Conservation (phyloP, 2,797 vertebrate genomes). For the Labeo calbasu region DNA sequence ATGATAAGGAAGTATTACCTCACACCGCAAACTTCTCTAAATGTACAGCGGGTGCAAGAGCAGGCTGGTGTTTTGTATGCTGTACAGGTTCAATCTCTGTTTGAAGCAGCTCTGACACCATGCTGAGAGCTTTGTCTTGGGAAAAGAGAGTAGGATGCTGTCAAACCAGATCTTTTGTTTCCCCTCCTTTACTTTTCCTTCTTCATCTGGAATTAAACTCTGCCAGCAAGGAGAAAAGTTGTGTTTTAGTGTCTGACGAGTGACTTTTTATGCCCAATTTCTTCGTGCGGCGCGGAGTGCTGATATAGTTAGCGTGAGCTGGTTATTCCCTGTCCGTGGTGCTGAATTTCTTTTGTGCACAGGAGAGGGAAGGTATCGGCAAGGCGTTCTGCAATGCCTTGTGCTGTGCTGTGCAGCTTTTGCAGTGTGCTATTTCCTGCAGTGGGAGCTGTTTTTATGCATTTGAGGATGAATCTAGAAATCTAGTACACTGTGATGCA, state of each 20-base stretch:
- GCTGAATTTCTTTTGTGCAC: constrained; percentile 44
- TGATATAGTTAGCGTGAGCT: constrained; percentile 10
- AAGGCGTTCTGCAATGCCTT: constrained; percentile 24
- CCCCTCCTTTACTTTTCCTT: constrained; percentile 20
- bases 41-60: constrained; percentile 20
- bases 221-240: constrained; percentile 39
- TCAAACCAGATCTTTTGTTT: constrained; percentile 46
- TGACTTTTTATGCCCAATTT: constrained; percentile 22
- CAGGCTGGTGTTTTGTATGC: constrained; percentile 49
- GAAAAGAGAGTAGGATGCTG: constrained; percentile 51
- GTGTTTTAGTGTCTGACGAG: constrained; percentile 12
- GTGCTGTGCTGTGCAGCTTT: constrained; percentile 42
- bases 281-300: not conserved
- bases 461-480: constrained; percentile 46
- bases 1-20: constrained; percentile 33
- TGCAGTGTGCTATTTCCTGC: constrained; percentile 41
- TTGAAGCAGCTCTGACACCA: constrained; percentile 56
- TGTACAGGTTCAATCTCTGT: constrained; percentile 34
- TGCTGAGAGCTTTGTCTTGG: constrained; percentile 51
- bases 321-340: constrained; percentile 43
- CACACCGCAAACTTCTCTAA: constrained; percentile 18
- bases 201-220: constrained; percentile 36
- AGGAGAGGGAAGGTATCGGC: not conserved
- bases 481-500: constrained; percentile 41
- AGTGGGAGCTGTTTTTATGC: constrained; percentile 49